A percentile compares a stretch with the other conserved stretches of the same genome.
These are phyloP conservation scores for Gymnogyps californianus DNA, from an alignment of 2,113 vertebrate genomes.

Conservation along the genomic window DNA sequence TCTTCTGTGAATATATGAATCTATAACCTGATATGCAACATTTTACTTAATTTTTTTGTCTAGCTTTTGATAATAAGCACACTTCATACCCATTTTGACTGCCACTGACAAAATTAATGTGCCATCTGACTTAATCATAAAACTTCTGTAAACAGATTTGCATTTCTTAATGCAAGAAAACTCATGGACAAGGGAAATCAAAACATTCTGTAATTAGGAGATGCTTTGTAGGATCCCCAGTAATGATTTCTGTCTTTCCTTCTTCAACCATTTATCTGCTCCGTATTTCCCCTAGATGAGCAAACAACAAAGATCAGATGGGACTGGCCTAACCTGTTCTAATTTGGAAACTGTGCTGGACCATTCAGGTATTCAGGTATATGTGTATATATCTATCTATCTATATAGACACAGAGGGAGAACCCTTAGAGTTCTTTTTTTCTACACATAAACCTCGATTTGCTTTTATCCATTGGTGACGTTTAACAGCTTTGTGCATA, in stretches of 20 bases:
- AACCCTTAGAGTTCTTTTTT: not conserved
- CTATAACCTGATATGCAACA: not conserved
- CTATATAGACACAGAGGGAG: not conserved
- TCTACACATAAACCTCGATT: not conserved
- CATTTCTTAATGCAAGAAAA: not conserved
- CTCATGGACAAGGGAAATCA: not conserved
- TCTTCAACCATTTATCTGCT: not conserved
- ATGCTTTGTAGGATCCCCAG: not conserved
- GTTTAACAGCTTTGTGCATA: not conserved
- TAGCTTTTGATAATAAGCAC: not conserved
- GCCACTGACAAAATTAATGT: not conserved
- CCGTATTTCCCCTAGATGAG: not conserved
- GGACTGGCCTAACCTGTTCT: not conserved
- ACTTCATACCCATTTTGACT: not conserved
- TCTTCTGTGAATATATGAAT: not conserved
- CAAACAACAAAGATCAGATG: not conserved
- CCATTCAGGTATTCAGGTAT: not conserved
- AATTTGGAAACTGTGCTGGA: not conserved
- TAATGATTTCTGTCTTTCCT: not conserved
- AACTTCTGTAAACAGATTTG: not conserved
- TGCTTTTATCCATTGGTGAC: not conserved
- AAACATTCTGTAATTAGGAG: not conserved
- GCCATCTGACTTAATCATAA: not conserved
- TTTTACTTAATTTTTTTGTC: not conserved
- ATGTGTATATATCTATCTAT: not conserved